A percentile compares a stretch with the other conserved stretches of the same genome.
Evolutionary conservation across 2,888 invertebrate species (phyloP).

Genomic region (Aphidoletes aphidimyza): DNA sequence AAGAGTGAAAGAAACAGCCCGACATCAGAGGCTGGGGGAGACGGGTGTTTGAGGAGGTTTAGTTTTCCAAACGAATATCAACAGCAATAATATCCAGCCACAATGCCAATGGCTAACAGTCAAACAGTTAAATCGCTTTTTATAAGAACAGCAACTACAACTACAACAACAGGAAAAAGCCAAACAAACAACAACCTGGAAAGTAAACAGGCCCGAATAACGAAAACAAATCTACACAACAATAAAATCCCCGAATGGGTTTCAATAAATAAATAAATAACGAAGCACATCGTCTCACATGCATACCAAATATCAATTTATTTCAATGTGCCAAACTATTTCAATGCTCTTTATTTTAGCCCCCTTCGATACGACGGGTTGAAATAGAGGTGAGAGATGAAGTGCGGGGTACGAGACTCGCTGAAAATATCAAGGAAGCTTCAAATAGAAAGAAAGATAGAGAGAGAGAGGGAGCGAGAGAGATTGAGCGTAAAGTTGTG

Average conservation of each 20-base stretch:
- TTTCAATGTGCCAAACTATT: conserved; percentile 55
- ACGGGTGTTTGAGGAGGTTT: too few relatives aligned
- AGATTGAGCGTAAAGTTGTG: too few relatives aligned
- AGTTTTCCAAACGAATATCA: conserved; percentile 8
- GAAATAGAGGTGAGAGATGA: not conserved
- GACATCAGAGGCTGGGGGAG: too few relatives aligned
- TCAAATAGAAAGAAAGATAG: too few relatives aligned
- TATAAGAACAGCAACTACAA: not conserved
- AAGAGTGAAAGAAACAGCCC: not conserved
- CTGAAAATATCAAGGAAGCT: too few relatives aligned
- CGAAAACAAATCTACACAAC: conserved; percentile 45
- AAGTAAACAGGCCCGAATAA: conserved; percentile 1
- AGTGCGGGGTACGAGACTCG: too few relatives aligned
- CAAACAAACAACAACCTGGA: not conserved
- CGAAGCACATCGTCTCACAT: conserved; percentile 57
- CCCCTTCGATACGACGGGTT: not conserved
- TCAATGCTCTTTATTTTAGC: not conserved
- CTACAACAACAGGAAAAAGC: too few relatives aligned
- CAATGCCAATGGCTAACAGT: not conserved
- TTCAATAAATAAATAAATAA: conserved; percentile 56
- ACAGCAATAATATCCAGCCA: conserved; percentile 39
- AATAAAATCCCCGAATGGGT: conserved; percentile 51
- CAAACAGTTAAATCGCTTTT: conserved; percentile 13
- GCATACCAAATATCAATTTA: conserved; percentile 58
- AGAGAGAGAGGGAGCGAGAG: too few relatives aligned